phyloP scores from a whole-genome alignment of 2,113 vertebrate genomes.

The Seriola dumerili region DNA sequence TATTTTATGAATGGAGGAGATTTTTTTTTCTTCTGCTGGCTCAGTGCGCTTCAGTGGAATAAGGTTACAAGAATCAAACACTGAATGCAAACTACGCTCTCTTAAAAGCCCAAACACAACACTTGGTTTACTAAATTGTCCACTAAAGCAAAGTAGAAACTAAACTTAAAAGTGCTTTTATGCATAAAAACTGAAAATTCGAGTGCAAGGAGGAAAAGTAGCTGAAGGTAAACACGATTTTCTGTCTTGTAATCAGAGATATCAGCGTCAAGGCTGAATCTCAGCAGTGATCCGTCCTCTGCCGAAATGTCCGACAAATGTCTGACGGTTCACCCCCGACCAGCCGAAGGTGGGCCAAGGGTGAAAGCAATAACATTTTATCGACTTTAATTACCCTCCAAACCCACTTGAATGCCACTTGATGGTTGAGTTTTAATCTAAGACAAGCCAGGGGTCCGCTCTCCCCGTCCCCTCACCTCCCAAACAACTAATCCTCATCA shows the following conservation, averaged over 20 bases:
- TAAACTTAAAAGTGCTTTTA: neutral
- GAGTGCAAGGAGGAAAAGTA: neutral
- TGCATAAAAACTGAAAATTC: neutral
- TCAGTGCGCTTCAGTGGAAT: neutral
- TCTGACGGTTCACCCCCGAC: constrained; percentile 16
- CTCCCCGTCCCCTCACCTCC: constrained; percentile 49
- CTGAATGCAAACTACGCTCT: neutral
- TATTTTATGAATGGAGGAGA: neutral
- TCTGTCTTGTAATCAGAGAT: neutral
- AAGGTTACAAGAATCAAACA: constrained; percentile 16
- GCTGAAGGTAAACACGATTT: neutral
- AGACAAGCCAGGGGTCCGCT: constrained; percentile 60
- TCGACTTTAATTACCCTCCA: constrained; percentile 69
- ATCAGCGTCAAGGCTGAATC: neutral
- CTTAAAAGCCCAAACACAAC: neutral
- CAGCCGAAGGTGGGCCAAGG: constrained; percentile 20
- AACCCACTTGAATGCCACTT: constrained; percentile 66
- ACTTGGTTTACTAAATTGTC: neutral
- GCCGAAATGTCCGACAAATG: constrained; percentile 28
- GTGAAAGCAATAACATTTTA: constrained; percentile 73
- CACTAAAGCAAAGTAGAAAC: constrained; percentile 1
- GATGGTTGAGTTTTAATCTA: constrained; percentile 70
- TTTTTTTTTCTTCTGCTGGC: neutral
- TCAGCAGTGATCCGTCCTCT: constrained; percentile 24
- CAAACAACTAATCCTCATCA: constrained; percentile 69